Base-by-base conservation (phyloP, 2,888 invertebrate species). In the Gymnocheta viridis region DNA sequence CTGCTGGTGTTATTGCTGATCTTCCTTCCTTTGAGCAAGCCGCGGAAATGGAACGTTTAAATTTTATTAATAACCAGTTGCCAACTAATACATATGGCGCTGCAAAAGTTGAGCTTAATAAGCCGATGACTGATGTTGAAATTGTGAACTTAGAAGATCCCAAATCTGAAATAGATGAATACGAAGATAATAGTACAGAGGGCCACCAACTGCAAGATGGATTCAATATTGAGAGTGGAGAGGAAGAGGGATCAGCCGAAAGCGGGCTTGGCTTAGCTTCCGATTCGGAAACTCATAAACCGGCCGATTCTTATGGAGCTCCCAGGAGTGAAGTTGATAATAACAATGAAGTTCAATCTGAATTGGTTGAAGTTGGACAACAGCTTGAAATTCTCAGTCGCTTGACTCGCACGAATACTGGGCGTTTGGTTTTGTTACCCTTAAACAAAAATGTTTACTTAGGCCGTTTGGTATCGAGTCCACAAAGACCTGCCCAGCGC, bases 1-100 rank as follows among this genome's bases (percentile, higher is more conserved):
- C 27, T 69, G 62, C 86, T 87, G 87, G 87, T 87, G 87, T 88
- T 89, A 86, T 91, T 89, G 89, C 87, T 89, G 91, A 91, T 90
- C 67, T 91, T 87, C 91, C 90, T 88, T 82, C 88, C 86, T 67
- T 83, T 87, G 88, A 87, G 67, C 85, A 86, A 74, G 67, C 85
- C 87, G 79, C 85, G 80, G 64, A 85, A 54, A 72, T 85, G 54
- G 47, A 85, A 62, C 77, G 78, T 51, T 51, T 83, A 10, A 87
- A 87, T 24, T 70, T 29, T 9, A 56, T 41, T 14, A 56, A 62
- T 14, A 9, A 54, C 19, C 72, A 66, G 9, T 17, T 51, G 17
- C 91, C 90, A 1, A 87, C 86, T 10, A 85, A 51, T 19, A 87
- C 85, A 2, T 91, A 91, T 44, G 91, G 89, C 3, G 86, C 87